Percentiles rank a stretch among this genome's conserved stretches.
Conservation (phyloP, 2,113 vertebrate species). For the Takifugu bimaculatus region DNA sequence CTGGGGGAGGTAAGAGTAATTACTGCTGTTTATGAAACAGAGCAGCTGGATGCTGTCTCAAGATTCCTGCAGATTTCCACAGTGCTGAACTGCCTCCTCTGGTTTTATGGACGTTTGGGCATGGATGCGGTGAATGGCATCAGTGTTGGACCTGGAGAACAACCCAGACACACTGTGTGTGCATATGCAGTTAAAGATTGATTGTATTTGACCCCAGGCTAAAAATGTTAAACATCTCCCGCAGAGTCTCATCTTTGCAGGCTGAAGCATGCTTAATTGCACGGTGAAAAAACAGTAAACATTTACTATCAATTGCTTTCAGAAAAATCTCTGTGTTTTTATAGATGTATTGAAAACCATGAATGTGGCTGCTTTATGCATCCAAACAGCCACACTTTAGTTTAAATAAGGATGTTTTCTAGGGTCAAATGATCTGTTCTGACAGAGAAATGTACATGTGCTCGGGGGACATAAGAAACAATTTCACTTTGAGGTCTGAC, state of each 20-base stretch:
- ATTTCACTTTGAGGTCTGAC: conserved; percentile 11
- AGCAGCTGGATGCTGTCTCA: conserved; percentile 43
- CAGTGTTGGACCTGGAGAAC: too few relatives aligned
- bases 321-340: too few relatives aligned
- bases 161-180: not conserved
- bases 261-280: conserved; percentile 13
- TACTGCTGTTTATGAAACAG: conserved; percentile 35
- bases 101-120: too few relatives aligned
- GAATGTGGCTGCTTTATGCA: too few relatives aligned
- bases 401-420: too few relatives aligned
- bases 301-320: conserved; percentile 7
- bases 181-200: conserved; percentile 21
- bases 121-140: too few relatives aligned
- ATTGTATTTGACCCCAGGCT: not conserved
- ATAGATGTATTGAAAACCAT: too few relatives aligned
- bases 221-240: not conserved
- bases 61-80: conserved; percentile 31
- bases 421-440: too few relatives aligned
- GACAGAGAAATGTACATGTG: too few relatives aligned
- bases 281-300: conserved; percentile 1
- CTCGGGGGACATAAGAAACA: not conserved
- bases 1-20: conserved; percentile 26
- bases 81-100: too few relatives aligned
- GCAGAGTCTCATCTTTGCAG: not conserved
- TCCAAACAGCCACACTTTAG: too few relatives aligned